Base-by-base conservation (phyloP, 2,113 vertebrate genomes). In the Rousettus leschenaultii region DNA sequence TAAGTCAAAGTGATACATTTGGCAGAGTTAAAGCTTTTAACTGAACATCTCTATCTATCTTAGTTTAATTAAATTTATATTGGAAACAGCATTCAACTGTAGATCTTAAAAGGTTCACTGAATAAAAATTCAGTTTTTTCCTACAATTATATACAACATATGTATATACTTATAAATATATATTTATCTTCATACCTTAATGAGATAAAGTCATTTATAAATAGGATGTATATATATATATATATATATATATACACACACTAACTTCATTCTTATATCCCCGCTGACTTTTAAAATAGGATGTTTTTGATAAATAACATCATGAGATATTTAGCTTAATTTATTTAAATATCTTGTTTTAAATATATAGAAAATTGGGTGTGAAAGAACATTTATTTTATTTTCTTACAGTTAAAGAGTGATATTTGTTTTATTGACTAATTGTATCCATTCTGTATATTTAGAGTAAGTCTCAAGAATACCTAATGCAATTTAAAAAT, bases 391-490 rank as follows among this genome's bases (percentile, higher is more conserved):
- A 71, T n/a, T 93, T 71, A 40, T 68, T 78, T 74, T 0, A 68
- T 85, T 93, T 91, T 10, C 45, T 95, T 93, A 19, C 11, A 68
- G 10, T 82, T 82, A 73, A 74, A 88, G 24, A 70, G 6, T 59
- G n/a, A 68, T 82, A 3, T 53, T 91, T 89, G 1, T 53, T 93
- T 92, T 90, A 71, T 24, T 93, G 88, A 57, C 57, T 75, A 80
- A 43, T 33, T 59, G 5, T 74, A 80, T 59, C 61, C 22, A 66
- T 83, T 93, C 48, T 61, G 61, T 30, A 13, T 74, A 73, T 75
- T 92, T 86, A 89, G 63, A 80, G 21, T 61, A 86, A 85, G 66
- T 73, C 79, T 97, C 61, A 78, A 85, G 61, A 93, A 97, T 78
- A 61, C 1, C 26, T 70, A 94, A 35, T 59, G 48, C 4, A 63